A percentile compares a stretch with the other conserved stretches of the same genome.
Evolutionary conservation across 2,888 invertebrate species (phyloP).

Genomic region (Melinaea menophilus): DNA sequence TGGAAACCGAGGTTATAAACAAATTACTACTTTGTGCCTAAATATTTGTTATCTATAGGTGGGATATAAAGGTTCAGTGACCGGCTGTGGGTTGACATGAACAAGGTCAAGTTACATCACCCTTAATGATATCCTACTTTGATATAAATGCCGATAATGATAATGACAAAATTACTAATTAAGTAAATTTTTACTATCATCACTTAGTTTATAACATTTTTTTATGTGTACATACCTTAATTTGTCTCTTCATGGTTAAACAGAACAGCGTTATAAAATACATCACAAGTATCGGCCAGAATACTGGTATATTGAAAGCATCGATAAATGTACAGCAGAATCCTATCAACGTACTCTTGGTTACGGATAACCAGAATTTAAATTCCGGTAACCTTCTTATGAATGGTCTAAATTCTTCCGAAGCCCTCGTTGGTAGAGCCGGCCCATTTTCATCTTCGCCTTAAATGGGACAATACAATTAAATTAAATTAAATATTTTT

Average conservation of each 20-base stretch:
- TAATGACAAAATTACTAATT: constrained; percentile 8
- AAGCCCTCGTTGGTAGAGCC: constrained; percentile 94
- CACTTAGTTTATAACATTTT: neutral
- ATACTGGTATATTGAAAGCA: constrained; percentile 99
- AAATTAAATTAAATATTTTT: too few relatives aligned
- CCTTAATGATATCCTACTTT: neutral
- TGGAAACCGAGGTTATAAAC: neutral
- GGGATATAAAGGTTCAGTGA: neutral
- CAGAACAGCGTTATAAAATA: constrained; percentile 99
- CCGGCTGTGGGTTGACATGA: neutral
- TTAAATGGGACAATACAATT: constrained; percentile 36
- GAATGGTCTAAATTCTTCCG: constrained; percentile 99
- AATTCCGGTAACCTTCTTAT: constrained; percentile 98
- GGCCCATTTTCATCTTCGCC: constrained; percentile 89
- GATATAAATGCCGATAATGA: neutral
- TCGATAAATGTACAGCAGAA: constrained; percentile 97
- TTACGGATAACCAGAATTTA: constrained; percentile 99
- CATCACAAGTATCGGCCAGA: constrained; percentile 99
- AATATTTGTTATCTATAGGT: neutral
- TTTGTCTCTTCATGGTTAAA: constrained; percentile 99
- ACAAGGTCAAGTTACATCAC: neutral
- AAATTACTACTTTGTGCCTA: neutral
- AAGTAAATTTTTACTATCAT: neutral
- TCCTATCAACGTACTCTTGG: constrained; percentile 94
- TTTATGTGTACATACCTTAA: constrained; percentile 85